Percentiles rank a stretch among this genome's conserved stretches.
These are phyloP conservation scores for Melanchra persicariae DNA, from an alignment of 2,888 invertebrate genomes.

Conservation along the genomic window DNA sequence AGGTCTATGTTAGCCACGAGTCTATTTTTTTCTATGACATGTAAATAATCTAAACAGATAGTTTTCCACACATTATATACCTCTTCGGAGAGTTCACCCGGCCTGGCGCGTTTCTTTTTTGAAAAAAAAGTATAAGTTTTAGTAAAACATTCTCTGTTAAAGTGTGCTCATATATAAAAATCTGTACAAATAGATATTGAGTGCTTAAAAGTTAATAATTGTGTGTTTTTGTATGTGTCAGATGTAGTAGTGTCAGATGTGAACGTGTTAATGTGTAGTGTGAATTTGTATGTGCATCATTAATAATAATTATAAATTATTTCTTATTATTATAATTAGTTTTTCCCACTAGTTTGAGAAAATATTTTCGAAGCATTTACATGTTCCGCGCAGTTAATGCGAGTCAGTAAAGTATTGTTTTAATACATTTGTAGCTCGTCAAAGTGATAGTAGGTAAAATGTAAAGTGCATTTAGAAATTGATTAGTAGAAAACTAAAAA, in stretches of 20 bases:
- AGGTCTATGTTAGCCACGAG: conserved; percentile 89
- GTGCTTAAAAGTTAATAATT: conserved; percentile 64
- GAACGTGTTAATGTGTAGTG: conserved; percentile 52
- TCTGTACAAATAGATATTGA: conserved; percentile 68
- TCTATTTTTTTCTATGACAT: conserved; percentile 85
- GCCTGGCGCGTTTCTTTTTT: conserved; percentile 93
- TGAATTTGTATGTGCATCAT: conserved; percentile 55
- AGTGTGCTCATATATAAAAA: conserved; percentile 77
- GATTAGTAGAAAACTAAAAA: conserved; percentile 79
- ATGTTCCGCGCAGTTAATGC: conserved; percentile 47
- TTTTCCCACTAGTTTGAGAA: conserved; percentile 60
- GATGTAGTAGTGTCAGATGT: conserved; percentile 54
- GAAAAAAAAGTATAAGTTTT: conserved; percentile 89
- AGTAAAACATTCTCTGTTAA: conserved; percentile 89
- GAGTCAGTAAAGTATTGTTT: conserved; percentile 54
- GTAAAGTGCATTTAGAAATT: conserved; percentile 62
- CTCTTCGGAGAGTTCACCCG: conserved; percentile 95
- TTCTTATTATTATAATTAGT: conserved; percentile 61
- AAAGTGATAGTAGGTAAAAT: conserved; percentile 51
- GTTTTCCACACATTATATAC: conserved; percentile 87
- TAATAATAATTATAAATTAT: conserved; percentile 55
- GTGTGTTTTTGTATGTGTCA: conserved; percentile 60
- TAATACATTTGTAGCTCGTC: conserved; percentile 51
- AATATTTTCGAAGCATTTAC: conserved; percentile 54
- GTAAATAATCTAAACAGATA: conserved; percentile 87